A percentile compares a stretch with the other conserved stretches of the same genome.
These are phyloP conservation scores for Linnaemya tessellans DNA, from an alignment of 2,888 invertebrate species.

Conservation along the genomic window DNA sequence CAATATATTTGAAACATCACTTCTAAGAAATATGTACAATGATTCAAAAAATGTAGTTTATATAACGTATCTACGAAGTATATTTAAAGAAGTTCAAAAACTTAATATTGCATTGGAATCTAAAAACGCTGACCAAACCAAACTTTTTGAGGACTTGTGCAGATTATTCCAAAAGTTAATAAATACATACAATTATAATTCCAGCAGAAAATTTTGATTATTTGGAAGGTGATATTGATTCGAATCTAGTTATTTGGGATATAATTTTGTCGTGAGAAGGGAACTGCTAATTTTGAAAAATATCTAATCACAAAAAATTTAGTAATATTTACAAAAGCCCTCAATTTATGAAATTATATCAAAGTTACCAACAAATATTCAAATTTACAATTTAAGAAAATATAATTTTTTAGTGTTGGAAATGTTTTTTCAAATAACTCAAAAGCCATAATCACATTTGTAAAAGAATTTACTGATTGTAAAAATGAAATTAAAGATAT, in stretches of 20 bases:
- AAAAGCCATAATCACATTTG: background rate
- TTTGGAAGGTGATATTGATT: slow-evolving; percentile 31
- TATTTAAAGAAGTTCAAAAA: background rate
- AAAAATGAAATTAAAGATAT: background rate
- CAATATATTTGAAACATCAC: background rate
- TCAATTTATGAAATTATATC: no score
- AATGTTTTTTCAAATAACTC: slow-evolving; percentile 19
- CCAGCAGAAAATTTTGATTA: slow-evolving; percentile 3
- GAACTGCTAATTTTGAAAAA: no score
- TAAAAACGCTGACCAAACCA: slow-evolving; percentile 4
- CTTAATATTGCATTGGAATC: slow-evolving; percentile 35
- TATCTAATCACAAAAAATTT: no score
- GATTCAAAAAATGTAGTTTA: background rate
- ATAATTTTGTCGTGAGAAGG: no score
- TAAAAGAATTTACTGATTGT: slow-evolving; percentile 10
- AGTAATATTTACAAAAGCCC: no score
- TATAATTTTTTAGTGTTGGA: slow-evolving; percentile 27
- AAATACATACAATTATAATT: no score
- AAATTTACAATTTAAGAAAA: slow-evolving; percentile 14
- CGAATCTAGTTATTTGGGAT: no score
- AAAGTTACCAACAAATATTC: no score
- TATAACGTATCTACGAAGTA: background rate
- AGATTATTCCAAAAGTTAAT: background rate
- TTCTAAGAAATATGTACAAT: background rate
- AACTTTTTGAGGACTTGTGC: background rate